Conservation (phyloP, 2,888 invertebrate species). For the Platycheirus rosarum region DNA sequence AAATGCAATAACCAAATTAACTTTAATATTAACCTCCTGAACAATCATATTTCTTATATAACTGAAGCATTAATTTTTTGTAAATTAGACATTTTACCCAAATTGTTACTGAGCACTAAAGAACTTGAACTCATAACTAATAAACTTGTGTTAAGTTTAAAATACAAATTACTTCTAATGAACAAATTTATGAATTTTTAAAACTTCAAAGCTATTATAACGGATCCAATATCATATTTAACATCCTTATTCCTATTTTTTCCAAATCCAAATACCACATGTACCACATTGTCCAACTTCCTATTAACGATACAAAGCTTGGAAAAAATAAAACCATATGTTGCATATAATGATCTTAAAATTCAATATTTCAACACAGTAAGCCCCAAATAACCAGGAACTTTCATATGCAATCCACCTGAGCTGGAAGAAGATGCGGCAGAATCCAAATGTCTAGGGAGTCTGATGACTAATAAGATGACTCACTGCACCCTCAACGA, state of each 20-base stretch:
- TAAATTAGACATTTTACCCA: conserved; percentile 56
- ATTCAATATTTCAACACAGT: conserved; percentile 42
- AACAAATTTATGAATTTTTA: conserved; percentile 56
- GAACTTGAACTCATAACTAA: conserved; percentile 35
- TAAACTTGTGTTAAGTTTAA: no score
- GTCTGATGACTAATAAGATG: conserved; percentile 27
- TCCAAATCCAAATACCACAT: conserved; percentile 21
- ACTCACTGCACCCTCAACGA: conserved; percentile 34
- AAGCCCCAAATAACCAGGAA: conserved; percentile 44
- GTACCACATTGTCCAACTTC: conserved; percentile 40
- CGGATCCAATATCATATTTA: conserved; percentile 4
- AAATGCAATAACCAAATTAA: conserved; percentile 53
- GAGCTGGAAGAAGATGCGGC: conserved; percentile 17
- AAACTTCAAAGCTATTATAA: conserved; percentile 14
- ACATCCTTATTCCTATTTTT: conserved; percentile 37
- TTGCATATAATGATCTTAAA: conserved; percentile 9
- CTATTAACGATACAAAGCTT: conserved; percentile 34
- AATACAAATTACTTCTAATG: conserved; percentile 40
- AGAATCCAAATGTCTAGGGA: conserved; percentile 33
- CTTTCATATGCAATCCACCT: conserved; percentile 13
- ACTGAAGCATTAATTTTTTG: conserved; percentile 42
- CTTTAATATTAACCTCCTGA: conserved; percentile 57
- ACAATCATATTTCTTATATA: conserved; percentile 31
- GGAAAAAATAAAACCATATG: conserved; percentile 28
- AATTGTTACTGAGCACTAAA: conserved; percentile 29